These are phyloP conservation scores for Microchrysa polita DNA, from an alignment of 2,888 invertebrate species.

Conservation along the genomic window DNA sequence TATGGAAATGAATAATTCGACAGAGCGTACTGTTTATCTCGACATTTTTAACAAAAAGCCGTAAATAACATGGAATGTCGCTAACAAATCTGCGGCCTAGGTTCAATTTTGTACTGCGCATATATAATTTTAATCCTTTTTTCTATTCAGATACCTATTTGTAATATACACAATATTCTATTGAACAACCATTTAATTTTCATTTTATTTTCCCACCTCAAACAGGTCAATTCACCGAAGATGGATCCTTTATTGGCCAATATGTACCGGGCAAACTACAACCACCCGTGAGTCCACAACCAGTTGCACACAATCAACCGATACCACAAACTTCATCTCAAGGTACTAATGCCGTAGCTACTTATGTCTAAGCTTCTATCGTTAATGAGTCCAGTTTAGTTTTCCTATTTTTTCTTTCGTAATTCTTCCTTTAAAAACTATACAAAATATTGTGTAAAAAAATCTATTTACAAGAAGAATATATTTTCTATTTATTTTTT, in stretches of 20 bases:
- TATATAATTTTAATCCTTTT: too few species aligned
- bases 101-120: too few species aligned
- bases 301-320: slow-evolving; percentile 64
- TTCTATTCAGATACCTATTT: too few species aligned
- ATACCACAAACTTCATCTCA: slow-evolving; percentile 65
- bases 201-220: too few species aligned
- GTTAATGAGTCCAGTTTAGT: slow-evolving; percentile 22
- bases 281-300: slow-evolving; percentile 67
- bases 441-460: slow-evolving; percentile 28
- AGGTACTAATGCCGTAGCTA: slow-evolving; percentile 68
- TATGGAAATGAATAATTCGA: too few species aligned
- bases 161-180: too few species aligned
- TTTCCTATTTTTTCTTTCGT: slow-evolving; percentile 31
- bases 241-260: slow-evolving; percentile 97
- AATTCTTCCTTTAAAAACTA: slow-evolving; percentile 1
- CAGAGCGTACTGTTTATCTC: too few species aligned
- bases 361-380: slow-evolving; percentile 68
- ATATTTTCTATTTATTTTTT: slow-evolving; percentile 35
- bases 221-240: slow-evolving; percentile 86
- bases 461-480: slow-evolving; percentile 37
- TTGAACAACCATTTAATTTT: not conserved
- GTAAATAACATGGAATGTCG: too few species aligned
- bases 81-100: too few species aligned
- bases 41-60: too few species aligned
- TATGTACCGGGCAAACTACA: slow-evolving; percentile 87